Evolutionary conservation across 2,888 invertebrate genomes (phyloP).

Genomic region (Aradus depressus): DNA sequence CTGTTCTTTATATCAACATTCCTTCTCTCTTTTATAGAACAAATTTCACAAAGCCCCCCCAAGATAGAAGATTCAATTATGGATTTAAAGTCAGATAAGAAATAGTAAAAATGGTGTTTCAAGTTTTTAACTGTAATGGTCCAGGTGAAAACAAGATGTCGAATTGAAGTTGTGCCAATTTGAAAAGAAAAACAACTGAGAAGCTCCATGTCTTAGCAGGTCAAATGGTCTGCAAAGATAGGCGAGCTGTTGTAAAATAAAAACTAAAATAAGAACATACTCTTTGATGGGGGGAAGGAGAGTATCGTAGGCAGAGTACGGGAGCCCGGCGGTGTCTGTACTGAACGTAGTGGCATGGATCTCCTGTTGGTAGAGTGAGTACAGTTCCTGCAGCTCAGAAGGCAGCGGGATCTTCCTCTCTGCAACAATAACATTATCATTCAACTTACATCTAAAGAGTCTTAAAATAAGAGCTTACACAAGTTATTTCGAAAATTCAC

Average conservation of each 20-base stretch:
- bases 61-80: too few relatives aligned
- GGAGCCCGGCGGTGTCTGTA: conserved; percentile 44
- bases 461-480: conserved; percentile 1
- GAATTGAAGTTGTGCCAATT: too few relatives aligned
- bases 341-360: conserved; percentile 71
- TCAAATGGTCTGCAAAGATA: too few relatives aligned
- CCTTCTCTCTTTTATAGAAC: too few relatives aligned
- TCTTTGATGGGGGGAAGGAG: conserved; percentile 29
- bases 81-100: too few relatives aligned
- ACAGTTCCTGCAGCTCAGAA: conserved; percentile 65
- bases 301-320: conserved; percentile 28
- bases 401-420: conserved; percentile 60
- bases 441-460: neutral
- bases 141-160: too few relatives aligned
- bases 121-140: too few relatives aligned
- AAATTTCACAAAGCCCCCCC: too few relatives aligned
- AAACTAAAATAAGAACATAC: conserved; percentile 23
- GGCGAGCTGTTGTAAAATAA: neutral
- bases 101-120: too few relatives aligned
- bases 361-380: conserved; percentile 74
- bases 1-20: too few relatives aligned
- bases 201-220: too few relatives aligned
- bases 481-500: conserved; percentile 9
- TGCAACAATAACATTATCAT: conserved; percentile 33
- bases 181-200: too few relatives aligned